These are phyloP conservation scores for Drosophila sulfurigaster DNA, from an alignment of 1,140 invertebrate genomes.

Conservation along the genomic window DNA sequence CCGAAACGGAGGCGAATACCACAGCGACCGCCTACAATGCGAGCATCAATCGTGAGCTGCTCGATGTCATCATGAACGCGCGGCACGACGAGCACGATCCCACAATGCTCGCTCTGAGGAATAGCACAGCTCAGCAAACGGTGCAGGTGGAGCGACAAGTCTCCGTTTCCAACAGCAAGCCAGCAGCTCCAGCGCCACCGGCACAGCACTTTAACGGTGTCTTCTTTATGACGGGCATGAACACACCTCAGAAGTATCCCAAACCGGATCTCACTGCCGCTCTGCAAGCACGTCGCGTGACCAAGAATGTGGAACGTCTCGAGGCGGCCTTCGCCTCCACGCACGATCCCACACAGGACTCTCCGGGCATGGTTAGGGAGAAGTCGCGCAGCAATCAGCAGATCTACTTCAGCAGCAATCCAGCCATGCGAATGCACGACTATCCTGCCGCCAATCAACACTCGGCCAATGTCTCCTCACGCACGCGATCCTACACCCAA, in stretches of 20 bases:
- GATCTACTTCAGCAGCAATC: conserved; percentile 84
- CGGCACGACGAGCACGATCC: conserved; percentile 85
- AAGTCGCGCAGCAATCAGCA: conserved; percentile 85
- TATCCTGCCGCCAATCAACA: conserved; percentile 37
- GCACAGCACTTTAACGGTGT: conserved; percentile 86
- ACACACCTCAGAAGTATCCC: conserved; percentile 79
- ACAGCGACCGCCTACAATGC: conserved; percentile 83
- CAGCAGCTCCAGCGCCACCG: conserved; percentile 62
- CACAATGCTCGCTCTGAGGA: conserved; percentile 81
- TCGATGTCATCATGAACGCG: conserved; percentile 86
- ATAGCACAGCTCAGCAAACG: conserved; percentile 60
- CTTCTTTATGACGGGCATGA: conserved; percentile 84
- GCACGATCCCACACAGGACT: conserved; percentile 87
- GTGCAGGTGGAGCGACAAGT: conserved; percentile 28
- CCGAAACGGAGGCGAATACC: conserved; percentile 86
- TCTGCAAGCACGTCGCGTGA: conserved; percentile 87
- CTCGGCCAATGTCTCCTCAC: conserved; percentile 53
- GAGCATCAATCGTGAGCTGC: conserved; percentile 86
- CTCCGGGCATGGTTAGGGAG: conserved; percentile 87
- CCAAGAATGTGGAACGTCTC: conserved; percentile 91
- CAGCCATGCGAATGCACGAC: conserved; percentile 80
- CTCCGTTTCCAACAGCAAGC: conserved; percentile 27
- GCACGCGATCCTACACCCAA: conserved; percentile 74
- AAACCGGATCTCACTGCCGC: conserved; percentile 86
- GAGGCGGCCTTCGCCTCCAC: conserved; percentile 87